Base-by-base conservation (phyloP, 2,797 vertebrate genomes). In the Ispidina lecontei region DNA sequence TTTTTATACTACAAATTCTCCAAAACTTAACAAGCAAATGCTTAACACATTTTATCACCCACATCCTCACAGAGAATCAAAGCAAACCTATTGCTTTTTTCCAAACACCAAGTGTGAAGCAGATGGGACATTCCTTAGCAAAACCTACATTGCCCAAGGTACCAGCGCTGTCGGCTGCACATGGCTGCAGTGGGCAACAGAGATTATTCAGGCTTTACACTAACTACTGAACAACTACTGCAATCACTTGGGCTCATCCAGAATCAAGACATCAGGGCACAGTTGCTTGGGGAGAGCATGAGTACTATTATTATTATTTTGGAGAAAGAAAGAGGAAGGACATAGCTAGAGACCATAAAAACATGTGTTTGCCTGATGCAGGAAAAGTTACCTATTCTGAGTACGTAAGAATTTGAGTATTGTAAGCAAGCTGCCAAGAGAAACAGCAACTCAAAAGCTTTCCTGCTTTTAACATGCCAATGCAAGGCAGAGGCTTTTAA, bases 401-500 rank as follows among this genome's bases (percentile, higher is more conserved):
- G 10, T 20, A 46, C 1, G 0, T 43, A 62, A 77, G 60, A 79
- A 84, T 54, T 31, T 71, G 29, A 76, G 68, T 55, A 74, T 58
- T 58, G 60, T 84, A 86, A 82, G 75, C 22, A 81, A 77, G 70
- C 71, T 80, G 80, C 65, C 6, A 2, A 56, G 64, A 85, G 69
- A 87, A 95, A 94, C 0, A 56, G 33, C 56, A 31, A 26, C n/a
- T 1, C 2, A 54, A 67, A 78, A 78, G 58, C 12, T 71, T 17
- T 49, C n/a, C 58, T n/a, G 56, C 59, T 86, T 72, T 90, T 86
- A 95, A 85, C 28, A 7, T 5, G 76, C 89, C 84, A 62, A 35
- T 80, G 89, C 19, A 76, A 94, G 55, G 29, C 62, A 81, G 69
- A 84, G 46, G 72, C 78, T 88, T 96, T 54, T 71, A 91, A 87